Conservation (phyloP, 2,797 vertebrate genomes). For the Hapalemur alaotrensis region DNA sequence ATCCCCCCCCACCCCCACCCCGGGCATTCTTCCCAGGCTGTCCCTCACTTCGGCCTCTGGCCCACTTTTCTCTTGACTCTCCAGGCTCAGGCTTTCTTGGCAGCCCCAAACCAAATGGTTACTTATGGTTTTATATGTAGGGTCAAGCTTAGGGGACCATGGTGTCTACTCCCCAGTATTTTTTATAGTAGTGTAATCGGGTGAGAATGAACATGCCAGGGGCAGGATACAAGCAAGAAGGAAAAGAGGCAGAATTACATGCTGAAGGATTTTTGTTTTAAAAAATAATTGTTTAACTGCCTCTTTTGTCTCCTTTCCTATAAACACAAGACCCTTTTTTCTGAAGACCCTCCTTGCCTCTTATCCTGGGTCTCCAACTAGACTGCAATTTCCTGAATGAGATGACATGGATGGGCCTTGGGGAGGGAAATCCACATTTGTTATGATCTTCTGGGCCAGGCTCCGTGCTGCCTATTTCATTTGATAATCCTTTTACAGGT, state of each 20-base stretch:
- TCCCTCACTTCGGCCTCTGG: not conserved
- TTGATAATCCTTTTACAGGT: constrained; percentile 18
- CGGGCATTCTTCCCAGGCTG: not conserved
- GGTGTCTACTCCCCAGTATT: not conserved
- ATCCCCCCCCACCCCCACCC: not conserved
- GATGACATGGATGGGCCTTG: not conserved
- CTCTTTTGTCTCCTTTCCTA: constrained; percentile 1
- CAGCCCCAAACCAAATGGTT: not conserved
- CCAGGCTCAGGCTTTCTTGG: not conserved
- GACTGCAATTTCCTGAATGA: constrained; percentile 18
- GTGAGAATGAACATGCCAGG: not conserved
- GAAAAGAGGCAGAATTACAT: not conserved
- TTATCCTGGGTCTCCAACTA: constrained; percentile 39
- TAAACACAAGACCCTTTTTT: not conserved
- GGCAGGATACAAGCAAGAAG: not conserved
- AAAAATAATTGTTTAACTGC: constrained; percentile 36
- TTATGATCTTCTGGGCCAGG: not conserved
- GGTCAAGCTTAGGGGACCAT: constrained; percentile 1
- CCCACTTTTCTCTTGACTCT: not conserved
- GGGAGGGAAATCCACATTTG: constrained; percentile 19
- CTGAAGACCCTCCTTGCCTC: constrained; percentile 9
- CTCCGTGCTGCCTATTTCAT: not conserved
- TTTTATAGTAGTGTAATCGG: constrained; percentile 3
- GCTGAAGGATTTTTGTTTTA: not conserved
- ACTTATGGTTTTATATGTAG: constrained; percentile 15